These are phyloP conservation scores for Ispidina lecontei DNA, from an alignment of 2,797 vertebrate species.

Conservation along the genomic window DNA sequence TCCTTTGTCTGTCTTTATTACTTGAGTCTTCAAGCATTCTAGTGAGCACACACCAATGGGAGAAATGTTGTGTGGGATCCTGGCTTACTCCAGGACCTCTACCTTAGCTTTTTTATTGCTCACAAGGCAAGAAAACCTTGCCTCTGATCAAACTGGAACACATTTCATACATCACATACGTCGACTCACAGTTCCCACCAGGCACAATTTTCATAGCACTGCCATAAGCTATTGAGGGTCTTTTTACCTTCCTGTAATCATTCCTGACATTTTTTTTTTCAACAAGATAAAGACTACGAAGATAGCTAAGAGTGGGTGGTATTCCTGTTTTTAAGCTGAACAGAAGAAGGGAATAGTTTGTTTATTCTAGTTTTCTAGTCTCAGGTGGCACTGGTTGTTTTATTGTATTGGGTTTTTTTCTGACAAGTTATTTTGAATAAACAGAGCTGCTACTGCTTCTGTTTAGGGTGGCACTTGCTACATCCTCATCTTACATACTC, in stretches of 20 bases:
- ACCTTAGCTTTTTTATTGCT: not conserved
- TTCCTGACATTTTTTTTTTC: constrained; percentile 51
- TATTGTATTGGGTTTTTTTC: not conserved
- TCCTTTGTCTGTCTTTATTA: constrained; percentile 1
- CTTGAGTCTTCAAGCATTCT: not conserved
- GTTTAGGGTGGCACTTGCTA: constrained; percentile 45
- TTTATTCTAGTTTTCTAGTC: constrained; percentile 47
- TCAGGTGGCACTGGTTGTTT: constrained; percentile 30
- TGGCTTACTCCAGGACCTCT: constrained; percentile 7
- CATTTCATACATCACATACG: rapidly evolving
- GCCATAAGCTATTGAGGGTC: constrained; percentile 56
- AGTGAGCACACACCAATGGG: not conserved
- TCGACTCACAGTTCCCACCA: constrained; percentile 27
- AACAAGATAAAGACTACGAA: constrained; percentile 35
- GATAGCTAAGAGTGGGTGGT: constrained; percentile 44
- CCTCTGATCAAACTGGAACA: constrained; percentile 43
- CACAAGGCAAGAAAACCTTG: constrained; percentile 14
- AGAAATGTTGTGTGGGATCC: not conserved
- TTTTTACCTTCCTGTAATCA: constrained; percentile 51
- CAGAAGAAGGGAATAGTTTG: constrained; percentile 19
- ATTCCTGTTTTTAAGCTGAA: constrained; percentile 39
- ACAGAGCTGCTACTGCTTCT: constrained; percentile 41
- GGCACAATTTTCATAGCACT: constrained; percentile 48
- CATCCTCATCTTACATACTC: constrained; percentile 35
- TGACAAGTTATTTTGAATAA: constrained; percentile 71